Base-by-base conservation (phyloP, 2,888 invertebrate genomes). In the Lasioglossum oenotherae region DNA sequence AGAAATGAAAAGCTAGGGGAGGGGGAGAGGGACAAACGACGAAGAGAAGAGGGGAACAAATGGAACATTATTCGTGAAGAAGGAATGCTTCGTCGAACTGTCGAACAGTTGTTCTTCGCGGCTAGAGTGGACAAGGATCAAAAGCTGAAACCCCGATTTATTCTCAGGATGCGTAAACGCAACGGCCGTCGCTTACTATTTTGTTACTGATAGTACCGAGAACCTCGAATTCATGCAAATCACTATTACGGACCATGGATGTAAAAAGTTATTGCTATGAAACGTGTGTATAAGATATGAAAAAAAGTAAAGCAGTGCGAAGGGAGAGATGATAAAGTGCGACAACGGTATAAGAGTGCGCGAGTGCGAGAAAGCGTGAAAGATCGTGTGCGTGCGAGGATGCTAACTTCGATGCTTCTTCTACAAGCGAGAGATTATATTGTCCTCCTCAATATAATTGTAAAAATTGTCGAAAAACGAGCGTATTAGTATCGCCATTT, bases 401-500 rank as follows among this genome's bases (percentile, higher is more conserved):
- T 71, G 82, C 73, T 31, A 44, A 81, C 82, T 88, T 89, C 41
- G 75, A 81, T 83, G 84, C 89, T 89, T 89, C 87, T 89, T 83
- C 77, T 84, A 77, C 74, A 80, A 85, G 77, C 57, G 73, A 87
- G 76, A 85, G 87, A 84, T 83, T 74, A 87, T 87, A 88, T 86
- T 88, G 88, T 78, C 86, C 85, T 87, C 81, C 83, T 85, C 78
- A n/a, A 72, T 74, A 89, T 82, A 64, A 85, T 85, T 89, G 83
- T 74, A 74, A 74, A 71, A 84, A 89, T 71, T 71, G 83, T 81
- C 78, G 87, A 88, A 60, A 74, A 71, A 71, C 74, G 49, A 91
- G 90, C 88, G 88, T 89, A 91, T 91, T 91, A 92, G 92, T 90
- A 91, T 93, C 92, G 93, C 92, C 92, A 91, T 93, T 94, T 94